Conservation (phyloP, 1,140 invertebrate genomes). For the Euwallacea fornicatus region DNA sequence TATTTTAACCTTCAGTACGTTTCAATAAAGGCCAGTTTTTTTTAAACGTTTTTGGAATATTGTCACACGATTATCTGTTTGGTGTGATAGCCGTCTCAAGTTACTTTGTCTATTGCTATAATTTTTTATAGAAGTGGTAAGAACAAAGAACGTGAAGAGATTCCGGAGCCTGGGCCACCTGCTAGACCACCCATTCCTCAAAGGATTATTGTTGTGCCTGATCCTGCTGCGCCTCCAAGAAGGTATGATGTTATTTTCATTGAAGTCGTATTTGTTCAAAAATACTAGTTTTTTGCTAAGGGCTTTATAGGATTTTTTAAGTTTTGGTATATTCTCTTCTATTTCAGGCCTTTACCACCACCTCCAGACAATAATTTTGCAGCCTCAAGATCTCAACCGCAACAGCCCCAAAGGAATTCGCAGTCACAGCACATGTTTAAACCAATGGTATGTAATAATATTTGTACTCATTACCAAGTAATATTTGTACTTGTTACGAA, state of each 20-base stretch:
- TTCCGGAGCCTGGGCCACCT: conserved; percentile 79
- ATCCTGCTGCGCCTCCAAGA: conserved; percentile 58
- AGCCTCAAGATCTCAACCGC: conserved; percentile 52
- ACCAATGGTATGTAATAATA: conserved; percentile 65
- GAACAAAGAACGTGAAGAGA: conserved; percentile 54
- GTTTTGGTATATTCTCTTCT: not conserved
- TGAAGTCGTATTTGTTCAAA: too few relatives aligned
- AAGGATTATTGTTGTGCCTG: conserved; percentile 79
- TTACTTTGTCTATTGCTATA: too few relatives aligned
- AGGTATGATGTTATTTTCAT: conserved; percentile 35
- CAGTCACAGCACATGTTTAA: conserved; percentile 79
- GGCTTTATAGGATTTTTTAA: not conserved
- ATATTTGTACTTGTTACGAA: too few relatives aligned
- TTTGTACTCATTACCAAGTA: conserved; percentile 1
- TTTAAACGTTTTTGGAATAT: not conserved
- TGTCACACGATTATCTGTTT: too few relatives aligned
- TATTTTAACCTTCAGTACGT: not conserved
- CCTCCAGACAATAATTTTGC: conserved; percentile 50
- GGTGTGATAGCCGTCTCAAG: too few relatives aligned
- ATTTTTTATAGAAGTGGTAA: conserved; percentile 43
- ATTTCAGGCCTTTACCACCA: conserved; percentile 54
- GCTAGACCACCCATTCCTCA: conserved; percentile 83
- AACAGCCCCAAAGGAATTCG: conserved; percentile 74
- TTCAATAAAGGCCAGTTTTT: not conserved
- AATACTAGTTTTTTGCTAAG: not conserved